Conservation (phyloP, 2,113 vertebrate species). For the Rafetus swinhoei region DNA sequence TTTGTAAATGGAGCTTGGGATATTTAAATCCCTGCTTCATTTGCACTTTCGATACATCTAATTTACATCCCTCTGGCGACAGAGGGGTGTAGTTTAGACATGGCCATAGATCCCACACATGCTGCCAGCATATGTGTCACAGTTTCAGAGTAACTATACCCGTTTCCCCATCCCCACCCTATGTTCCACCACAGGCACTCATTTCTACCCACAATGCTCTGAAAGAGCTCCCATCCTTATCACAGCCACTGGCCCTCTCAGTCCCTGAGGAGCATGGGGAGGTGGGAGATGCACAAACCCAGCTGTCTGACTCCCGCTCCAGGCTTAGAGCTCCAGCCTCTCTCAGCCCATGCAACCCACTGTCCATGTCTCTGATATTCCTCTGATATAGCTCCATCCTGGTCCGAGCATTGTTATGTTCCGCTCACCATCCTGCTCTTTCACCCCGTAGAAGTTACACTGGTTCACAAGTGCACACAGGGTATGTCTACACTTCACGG, state of each 20-base stretch:
- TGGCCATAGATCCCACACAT: background rate
- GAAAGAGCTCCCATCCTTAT: too few relatives aligned
- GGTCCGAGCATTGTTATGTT: background rate
- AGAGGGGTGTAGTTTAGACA: background rate
- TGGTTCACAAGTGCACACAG: background rate
- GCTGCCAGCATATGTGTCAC: background rate
- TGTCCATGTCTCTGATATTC: background rate
- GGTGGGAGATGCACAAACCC: too few relatives aligned
- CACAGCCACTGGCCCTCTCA: too few relatives aligned
- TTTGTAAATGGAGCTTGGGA: too few relatives aligned
- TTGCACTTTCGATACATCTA: too few relatives aligned
- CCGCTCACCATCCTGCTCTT: background rate
- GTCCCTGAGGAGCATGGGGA: too few relatives aligned
- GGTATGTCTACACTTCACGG: too few relatives aligned
- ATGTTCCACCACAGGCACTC: background rate
- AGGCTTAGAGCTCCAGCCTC: too few relatives aligned
- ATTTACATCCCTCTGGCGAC: too few relatives aligned
- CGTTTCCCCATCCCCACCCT: accelerated
- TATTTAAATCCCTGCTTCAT: too few relatives aligned
- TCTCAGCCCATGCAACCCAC: too few relatives aligned
- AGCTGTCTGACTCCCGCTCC: too few relatives aligned
- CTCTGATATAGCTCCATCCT: background rate
- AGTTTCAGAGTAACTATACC: background rate
- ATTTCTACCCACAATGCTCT: background rate
- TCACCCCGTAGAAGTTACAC: background rate